Conservation (phyloP, 2,797 vertebrate species). For the Fratercula arctica region DNA sequence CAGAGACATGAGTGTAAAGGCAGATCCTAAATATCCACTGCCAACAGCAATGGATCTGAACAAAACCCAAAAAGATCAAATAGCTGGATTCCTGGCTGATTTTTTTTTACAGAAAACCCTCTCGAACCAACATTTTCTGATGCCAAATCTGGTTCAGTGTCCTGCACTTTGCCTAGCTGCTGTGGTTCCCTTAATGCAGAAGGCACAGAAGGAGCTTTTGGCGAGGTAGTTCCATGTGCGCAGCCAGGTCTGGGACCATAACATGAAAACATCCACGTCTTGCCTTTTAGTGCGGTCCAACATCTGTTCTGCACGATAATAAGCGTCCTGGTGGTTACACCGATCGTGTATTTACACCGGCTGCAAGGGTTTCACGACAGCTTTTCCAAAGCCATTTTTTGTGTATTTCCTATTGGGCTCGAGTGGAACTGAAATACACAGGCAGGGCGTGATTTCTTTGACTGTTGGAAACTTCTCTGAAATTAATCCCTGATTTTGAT, state of each 20-base stretch:
- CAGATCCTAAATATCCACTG: not conserved
- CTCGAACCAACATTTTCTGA: not conserved
- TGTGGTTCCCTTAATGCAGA: not conserved
- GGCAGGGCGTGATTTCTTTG: not conserved
- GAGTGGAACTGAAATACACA: not conserved
- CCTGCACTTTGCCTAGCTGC: not conserved
- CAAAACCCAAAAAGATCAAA: not conserved
- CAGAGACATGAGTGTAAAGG: not conserved
- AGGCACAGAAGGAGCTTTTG: not conserved
- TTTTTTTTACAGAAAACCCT: not conserved
- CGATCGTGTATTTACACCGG: fast-evolving
- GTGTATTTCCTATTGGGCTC: not conserved
- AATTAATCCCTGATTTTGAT: not conserved
- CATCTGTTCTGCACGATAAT: not conserved
- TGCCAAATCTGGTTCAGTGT: not conserved
- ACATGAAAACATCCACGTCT: not conserved
- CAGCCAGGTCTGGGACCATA: not conserved
- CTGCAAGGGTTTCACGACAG: not conserved
- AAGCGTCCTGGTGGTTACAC: not conserved
- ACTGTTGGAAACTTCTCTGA: not conserved
- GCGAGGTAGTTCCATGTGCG: fast-evolving
- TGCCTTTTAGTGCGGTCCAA: not conserved
- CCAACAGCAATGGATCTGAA: not conserved
- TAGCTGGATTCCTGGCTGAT: not conserved
- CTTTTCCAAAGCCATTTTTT: not conserved